Percentiles rank a stretch among this genome's conserved stretches.
Evolutionary conservation across 2,113 vertebrate genomes (phyloP).

Genomic region (Stercorarius parasiticus): DNA sequence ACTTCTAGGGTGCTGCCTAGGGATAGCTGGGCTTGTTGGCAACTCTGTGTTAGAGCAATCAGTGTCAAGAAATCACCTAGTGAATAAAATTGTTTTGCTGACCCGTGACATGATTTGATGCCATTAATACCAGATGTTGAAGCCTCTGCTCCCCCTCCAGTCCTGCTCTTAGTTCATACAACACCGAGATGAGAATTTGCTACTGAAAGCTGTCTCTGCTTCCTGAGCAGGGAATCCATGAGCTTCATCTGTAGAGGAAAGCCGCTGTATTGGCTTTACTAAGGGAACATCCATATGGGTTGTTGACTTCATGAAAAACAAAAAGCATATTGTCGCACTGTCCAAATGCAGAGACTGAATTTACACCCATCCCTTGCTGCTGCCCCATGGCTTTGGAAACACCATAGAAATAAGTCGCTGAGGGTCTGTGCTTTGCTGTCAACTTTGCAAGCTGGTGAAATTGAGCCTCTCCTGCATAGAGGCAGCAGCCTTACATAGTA

Average conservation of each 20-base stretch:
- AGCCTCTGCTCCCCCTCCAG: background rate
- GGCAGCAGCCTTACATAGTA: background rate
- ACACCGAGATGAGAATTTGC: background rate
- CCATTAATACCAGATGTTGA: conserved; percentile 17
- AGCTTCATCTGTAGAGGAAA: background rate
- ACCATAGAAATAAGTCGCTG: background rate
- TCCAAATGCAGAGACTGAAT: background rate
- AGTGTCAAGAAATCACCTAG: background rate
- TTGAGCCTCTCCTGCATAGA: background rate
- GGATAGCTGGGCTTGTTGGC: background rate
- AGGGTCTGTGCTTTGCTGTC: background rate
- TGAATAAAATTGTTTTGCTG: background rate
- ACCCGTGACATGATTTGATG: background rate
- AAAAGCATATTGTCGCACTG: background rate
- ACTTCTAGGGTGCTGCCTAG: background rate
- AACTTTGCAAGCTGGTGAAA: background rate
- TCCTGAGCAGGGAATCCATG: background rate
- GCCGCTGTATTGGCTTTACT: background rate
- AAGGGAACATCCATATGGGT: background rate
- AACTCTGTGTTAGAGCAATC: background rate
- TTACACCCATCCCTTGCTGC: background rate
- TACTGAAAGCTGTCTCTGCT: background rate
- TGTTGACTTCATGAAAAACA: background rate
- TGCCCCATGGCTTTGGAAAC: background rate
- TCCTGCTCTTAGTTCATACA: background rate